Conservation (phyloP, 1,140 invertebrate species). For the Euglossa dilemma region DNA sequence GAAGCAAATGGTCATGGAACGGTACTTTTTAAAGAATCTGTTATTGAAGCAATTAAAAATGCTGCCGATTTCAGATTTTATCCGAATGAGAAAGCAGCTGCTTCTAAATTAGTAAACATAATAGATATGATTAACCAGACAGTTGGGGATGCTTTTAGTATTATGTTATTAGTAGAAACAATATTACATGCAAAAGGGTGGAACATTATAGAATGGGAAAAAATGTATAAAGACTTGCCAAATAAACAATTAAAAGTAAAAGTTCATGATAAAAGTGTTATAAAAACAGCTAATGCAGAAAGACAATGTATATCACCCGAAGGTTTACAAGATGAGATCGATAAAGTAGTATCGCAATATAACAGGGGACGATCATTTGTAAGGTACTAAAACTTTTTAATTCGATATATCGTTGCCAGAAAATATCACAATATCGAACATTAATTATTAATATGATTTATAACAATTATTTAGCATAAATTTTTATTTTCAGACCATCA, state of each 20-base stretch:
- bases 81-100: constrained; percentile 81
- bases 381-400: constrained; percentile 79
- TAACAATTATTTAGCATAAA: not conserved
- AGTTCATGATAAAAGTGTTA: constrained; percentile 92
- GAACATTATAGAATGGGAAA: constrained; percentile 90
- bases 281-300: constrained; percentile 94
- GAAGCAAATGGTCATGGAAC: constrained; percentile 99
- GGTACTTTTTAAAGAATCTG: constrained; percentile 89
- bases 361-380: constrained; percentile 93
- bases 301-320: constrained; percentile 89
- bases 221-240: constrained; percentile 92
- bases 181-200: constrained; percentile 92
- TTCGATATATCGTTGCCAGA: too few species aligned
- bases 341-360: constrained; percentile 88
- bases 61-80: constrained; percentile 75
- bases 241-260: constrained; percentile 94
- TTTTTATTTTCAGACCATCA: constrained; percentile 88
- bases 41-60: constrained; percentile 83
- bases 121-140: constrained; percentile 97
- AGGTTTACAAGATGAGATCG: constrained; percentile 92
- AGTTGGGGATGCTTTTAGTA: constrained; percentile 98
- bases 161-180: constrained; percentile 96
- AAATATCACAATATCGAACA: too few species aligned
- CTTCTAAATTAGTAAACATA: constrained; percentile 85
- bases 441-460: not conserved